phyloP scores from a whole-genome alignment of 2,113 vertebrate genomes.

The Oenanthe melanoleuca region DNA sequence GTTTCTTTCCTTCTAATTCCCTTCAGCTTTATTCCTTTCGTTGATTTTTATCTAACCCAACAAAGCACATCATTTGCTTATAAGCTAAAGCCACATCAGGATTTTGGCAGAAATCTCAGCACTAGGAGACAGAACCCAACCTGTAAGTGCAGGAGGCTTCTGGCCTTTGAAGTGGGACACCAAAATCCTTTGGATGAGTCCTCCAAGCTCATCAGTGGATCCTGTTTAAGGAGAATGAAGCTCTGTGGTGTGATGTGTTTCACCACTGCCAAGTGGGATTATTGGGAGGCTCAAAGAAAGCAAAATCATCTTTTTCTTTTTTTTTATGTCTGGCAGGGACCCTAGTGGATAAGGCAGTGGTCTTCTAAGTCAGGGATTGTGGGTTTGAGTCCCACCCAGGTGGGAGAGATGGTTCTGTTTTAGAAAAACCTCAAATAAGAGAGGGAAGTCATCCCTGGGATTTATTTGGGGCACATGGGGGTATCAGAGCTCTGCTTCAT shows the following conservation, averaged over 20 bases:
- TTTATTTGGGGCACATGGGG: rapidly evolving
- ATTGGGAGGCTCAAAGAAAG: not conserved
- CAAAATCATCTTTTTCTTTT: not conserved
- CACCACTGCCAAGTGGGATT: rapidly evolving
- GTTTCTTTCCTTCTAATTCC: not conserved
- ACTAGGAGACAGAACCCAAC: too few species aligned
- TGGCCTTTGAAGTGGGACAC: not conserved
- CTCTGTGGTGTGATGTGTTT: too few species aligned
- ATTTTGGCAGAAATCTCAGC: not conserved
- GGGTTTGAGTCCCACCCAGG: constrained; percentile 39
- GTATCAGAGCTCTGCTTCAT: not conserved
- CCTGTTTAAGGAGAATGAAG: rapidly evolving
- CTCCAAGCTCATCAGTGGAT: rapidly evolving
- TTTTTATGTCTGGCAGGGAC: rapidly evolving
- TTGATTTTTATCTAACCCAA: not conserved
- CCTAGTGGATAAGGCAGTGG: constrained; percentile 50
- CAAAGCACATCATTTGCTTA: not conserved
- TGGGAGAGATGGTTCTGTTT: not conserved
- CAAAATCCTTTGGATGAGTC: too few species aligned
- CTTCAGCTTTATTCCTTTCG: not conserved
- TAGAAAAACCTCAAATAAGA: not conserved
- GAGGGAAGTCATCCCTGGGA: not conserved
- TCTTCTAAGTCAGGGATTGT: constrained; percentile 37
- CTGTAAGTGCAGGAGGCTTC: not conserved
- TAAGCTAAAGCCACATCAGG: not conserved